phyloP scores from a whole-genome alignment of 2,113 vertebrate genomes.

The Haemorhous mexicanus region DNA sequence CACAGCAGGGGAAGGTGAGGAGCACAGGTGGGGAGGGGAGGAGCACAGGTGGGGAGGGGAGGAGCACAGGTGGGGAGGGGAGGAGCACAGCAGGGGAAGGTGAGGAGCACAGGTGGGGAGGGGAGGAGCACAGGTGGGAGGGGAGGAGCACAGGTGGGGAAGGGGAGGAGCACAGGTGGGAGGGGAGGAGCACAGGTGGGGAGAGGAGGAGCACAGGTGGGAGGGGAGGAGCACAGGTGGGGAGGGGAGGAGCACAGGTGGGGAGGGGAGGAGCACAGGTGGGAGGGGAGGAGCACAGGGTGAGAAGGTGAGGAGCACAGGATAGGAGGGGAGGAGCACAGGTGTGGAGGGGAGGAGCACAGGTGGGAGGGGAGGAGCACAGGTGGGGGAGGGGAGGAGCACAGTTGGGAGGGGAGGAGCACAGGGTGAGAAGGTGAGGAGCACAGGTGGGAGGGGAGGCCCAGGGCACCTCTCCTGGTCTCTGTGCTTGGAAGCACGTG shows the following conservation, averaged over 20 bases:
- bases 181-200: conserved; percentile 74
- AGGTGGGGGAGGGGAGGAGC: too few relatives aligned
- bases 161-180: conserved; percentile 5
- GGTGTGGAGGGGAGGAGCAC: too few relatives aligned
- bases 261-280: too few relatives aligned
- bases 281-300: conserved; percentile 77
- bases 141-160: conserved; percentile 48
- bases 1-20: conserved; percentile 45
- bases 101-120: too few relatives aligned
- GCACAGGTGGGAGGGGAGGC: conserved; percentile 76
- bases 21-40: too few relatives aligned
- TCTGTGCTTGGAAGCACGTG: fast-evolving
- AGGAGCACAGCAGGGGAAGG: not conserved
- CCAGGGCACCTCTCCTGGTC: not conserved
- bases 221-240: conserved; percentile 66
- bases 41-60: too few relatives aligned
- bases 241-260: conserved; percentile 76
- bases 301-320: too few relatives aligned
- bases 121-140: conserved; percentile 36
- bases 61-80: conserved; percentile 71
- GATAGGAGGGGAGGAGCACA: too few relatives aligned
- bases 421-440: conserved; percentile 87
- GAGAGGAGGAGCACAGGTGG: too few relatives aligned
- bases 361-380: conserved; percentile 70
- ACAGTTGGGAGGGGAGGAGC: not conserved